Conservation (phyloP, 2,113 vertebrate genomes). For the Sisor rabdophorus region DNA sequence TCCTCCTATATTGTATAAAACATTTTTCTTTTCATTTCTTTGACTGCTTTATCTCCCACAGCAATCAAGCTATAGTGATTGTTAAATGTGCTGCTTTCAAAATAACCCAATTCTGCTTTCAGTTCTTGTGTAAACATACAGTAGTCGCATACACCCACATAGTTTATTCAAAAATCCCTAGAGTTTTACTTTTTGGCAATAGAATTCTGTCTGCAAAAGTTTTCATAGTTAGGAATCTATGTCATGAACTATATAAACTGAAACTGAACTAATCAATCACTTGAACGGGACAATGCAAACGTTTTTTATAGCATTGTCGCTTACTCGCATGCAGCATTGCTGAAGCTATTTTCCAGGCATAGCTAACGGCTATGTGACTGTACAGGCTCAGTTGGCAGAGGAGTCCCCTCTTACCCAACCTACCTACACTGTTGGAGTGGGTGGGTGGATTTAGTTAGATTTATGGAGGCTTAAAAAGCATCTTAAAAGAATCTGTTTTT, state of each 20-base stretch:
- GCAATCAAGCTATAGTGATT: neutral
- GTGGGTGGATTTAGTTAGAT: constrained; percentile 5
- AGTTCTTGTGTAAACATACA: neutral
- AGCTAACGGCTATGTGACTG: neutral
- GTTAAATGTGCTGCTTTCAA: neutral
- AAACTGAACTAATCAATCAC: neutral
- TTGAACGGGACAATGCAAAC: neutral
- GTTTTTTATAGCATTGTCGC: neutral
- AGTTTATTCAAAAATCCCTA: neutral
- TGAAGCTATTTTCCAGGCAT: neutral
- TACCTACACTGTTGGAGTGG: constrained; percentile 4
- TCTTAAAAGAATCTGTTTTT: constrained; percentile 4
- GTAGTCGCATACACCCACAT: neutral
- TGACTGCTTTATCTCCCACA: constrained; percentile 11
- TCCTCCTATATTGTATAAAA: no score
- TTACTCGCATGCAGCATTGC: neutral
- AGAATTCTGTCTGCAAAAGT: neutral
- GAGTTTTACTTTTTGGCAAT: neutral
- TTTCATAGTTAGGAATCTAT: neutral
- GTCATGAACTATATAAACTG: neutral
- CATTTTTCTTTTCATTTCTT: neutral
- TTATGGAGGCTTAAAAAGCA: neutral
- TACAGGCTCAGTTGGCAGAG: constrained; percentile 1
- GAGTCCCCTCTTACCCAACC: constrained; percentile 2
- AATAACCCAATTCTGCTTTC: neutral